Conservation (phyloP, 2,113 vertebrate genomes). For the Heteronetta atricapilla region DNA sequence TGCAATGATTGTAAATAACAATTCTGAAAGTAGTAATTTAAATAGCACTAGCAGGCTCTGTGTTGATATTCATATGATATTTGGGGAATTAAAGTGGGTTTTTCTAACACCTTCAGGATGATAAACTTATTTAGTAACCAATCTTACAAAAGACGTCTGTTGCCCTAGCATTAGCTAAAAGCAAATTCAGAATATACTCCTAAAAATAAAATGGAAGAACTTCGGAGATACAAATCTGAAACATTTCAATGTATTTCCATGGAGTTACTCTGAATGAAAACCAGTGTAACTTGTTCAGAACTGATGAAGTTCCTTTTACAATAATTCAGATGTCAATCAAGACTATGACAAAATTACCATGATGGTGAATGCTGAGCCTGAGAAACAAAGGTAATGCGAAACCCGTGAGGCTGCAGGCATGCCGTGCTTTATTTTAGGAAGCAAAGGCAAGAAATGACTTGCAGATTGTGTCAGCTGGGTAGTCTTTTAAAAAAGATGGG, state of each 20-base stretch:
- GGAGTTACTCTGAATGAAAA: not conserved
- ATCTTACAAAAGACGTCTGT: not conserved
- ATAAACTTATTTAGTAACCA: not conserved
- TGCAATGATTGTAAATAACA: not conserved
- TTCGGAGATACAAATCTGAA: not conserved
- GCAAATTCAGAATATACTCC: not conserved
- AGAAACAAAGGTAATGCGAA: not conserved
- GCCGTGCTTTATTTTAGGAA: not conserved
- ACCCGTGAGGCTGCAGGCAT: not conserved
- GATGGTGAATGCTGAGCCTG: not conserved
- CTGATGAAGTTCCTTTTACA: not conserved
- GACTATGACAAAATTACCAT: not conserved
- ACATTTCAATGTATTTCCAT: not conserved
- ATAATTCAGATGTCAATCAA: not conserved
- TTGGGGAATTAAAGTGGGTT: not conserved
- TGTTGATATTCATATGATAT: not conserved
- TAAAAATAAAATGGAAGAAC: not conserved
- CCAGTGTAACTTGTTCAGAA: conserved; percentile 2
- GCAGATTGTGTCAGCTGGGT: not conserved
- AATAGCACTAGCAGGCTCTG: not conserved
- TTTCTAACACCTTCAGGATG: not conserved
- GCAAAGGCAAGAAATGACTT: conserved; percentile 21
- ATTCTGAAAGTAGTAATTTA: not conserved
- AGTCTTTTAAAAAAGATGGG: not conserved
- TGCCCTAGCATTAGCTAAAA: not conserved